Evolutionary conservation across 1,140 invertebrate genomes (phyloP).

Genomic region (Brachionus calyciflorus): DNA sequence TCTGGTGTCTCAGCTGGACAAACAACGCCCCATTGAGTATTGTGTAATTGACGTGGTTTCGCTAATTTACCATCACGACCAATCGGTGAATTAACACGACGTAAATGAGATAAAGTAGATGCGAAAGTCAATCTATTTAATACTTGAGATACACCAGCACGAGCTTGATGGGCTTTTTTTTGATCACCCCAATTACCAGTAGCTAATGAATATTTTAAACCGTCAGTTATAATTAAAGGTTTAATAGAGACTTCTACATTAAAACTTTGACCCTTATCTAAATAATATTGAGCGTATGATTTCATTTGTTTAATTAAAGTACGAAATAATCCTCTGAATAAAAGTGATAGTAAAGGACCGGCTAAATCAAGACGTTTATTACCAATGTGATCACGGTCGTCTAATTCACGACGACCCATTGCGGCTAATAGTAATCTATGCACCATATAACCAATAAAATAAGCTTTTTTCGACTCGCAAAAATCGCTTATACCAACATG

Average conservation of each 20-base stretch:
- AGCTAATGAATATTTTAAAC: conserved; percentile 91
- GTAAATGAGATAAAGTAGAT: conserved; percentile 91
- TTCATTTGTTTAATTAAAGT: conserved; percentile 67
- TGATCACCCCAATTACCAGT: conserved; percentile 99
- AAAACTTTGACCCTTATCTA: conserved; percentile 96
- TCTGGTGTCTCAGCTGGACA: conserved; percentile 98
- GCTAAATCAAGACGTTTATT: conserved; percentile 96
- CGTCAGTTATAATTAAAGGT: conserved; percentile 95
- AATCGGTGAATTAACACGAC: conserved; percentile 95
- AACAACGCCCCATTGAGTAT: conserved; percentile 98
- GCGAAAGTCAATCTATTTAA: conserved; percentile 83
- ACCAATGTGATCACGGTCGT: conserved; percentile 98
- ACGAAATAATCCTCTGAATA: conserved; percentile 71
- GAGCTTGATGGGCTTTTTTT: conserved; percentile 96
- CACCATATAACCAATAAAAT: conserved; percentile 98
- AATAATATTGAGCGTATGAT: conserved; percentile 97
- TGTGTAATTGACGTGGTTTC: conserved; percentile 94
- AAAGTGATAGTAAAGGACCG: conserved; percentile 87
- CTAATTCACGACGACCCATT: conserved; percentile 87
- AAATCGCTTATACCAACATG: conserved; percentile 98
- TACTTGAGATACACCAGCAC: conserved; percentile 83
- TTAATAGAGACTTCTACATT: conserved; percentile 95
- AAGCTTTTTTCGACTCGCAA: conserved; percentile 98
- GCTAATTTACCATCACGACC: conserved; percentile 96
- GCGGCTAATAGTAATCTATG: conserved; percentile 87